Evolutionary conservation across 2,113 vertebrate genomes (phyloP).

Genomic region (Ardeotis arabs): DNA sequence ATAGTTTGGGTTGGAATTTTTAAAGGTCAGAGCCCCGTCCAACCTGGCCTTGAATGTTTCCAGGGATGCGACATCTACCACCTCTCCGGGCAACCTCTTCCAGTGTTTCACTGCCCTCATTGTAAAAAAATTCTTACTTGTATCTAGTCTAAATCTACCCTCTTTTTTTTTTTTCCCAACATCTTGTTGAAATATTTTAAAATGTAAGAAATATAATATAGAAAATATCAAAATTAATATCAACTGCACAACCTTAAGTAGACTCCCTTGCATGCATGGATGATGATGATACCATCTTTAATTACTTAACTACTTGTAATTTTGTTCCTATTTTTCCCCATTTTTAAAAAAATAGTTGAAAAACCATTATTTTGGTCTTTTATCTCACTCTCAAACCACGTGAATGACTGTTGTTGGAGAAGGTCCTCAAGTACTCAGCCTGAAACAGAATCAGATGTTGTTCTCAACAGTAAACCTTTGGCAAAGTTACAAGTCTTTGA

Average conservation of each 20-base stretch:
- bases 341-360: neutral
- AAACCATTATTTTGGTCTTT: neutral
- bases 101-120: too few species aligned
- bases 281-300: neutral
- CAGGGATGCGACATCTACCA: too few species aligned
- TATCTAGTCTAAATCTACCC: too few species aligned
- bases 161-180: too few species aligned
- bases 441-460: neutral
- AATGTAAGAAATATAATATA: neutral
- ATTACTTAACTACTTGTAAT: neutral
- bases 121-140: too few species aligned
- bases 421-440: neutral
- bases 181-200: neutral
- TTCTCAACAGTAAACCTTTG: neutral
- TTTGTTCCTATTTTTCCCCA: neutral
- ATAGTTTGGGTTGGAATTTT: too few species aligned
- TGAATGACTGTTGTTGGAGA: neutral
- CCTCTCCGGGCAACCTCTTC: too few species aligned
- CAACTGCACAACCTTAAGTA: neutral
- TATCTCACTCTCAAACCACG: neutral
- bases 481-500: neutral
- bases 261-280: neutral
- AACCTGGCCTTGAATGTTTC: too few species aligned
- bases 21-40: too few species aligned
- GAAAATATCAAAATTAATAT: neutral